Evolutionary conservation across 2,888 invertebrate genomes (phyloP), one percentile per base, ranked within the genome.

Genomic region (Epinotia bilunana): DNA sequence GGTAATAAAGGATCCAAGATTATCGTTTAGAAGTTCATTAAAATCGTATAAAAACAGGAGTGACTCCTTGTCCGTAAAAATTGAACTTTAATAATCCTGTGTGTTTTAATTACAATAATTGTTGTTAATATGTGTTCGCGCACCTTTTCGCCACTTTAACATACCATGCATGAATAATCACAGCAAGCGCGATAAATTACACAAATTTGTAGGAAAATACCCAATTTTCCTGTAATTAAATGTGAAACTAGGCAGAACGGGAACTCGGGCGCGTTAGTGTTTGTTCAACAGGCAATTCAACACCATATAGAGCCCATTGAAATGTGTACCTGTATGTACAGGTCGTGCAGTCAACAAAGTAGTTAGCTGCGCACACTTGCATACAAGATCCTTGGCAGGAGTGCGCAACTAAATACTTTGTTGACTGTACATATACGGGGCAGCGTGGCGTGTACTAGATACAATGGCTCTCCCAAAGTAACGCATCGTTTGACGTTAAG

Each of bases 401-500:
- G 39, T 39, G 9, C 49, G 16, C 16, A 49, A 1, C 49, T 5
- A 49, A 49, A 49, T 16, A 5, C 5, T 16, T 49, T 49, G 9
- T 9, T 2, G 39, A 46, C 3, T 13, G 13, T 74, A 60, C 60
- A 49, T 62, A 55, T 43, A 49, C 23, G 58, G 63, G 63, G 13
- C 64, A 60, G 60, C 64, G 70, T 67, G 75, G 60, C 64, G 70
- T 67, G 75, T 74, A 73, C 55, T 46, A 61, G 46, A 71, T 67
- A 75, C 62, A 75, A 62, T 49, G 62, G 72, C 67, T 58, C 64
- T 69, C 58, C 74, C 46, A 20, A 49, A 72, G 20, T 23, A 60
- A 55, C 72, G 72, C 67, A 57, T 75, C 67, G 72, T 55, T 72
- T 71, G 67, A 65, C 71, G 61, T 67, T 61, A 67, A 75, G 75